phyloP scores from a whole-genome alignment of 1,140 invertebrate genomes.

The Rhyacophila brunnea region DNA sequence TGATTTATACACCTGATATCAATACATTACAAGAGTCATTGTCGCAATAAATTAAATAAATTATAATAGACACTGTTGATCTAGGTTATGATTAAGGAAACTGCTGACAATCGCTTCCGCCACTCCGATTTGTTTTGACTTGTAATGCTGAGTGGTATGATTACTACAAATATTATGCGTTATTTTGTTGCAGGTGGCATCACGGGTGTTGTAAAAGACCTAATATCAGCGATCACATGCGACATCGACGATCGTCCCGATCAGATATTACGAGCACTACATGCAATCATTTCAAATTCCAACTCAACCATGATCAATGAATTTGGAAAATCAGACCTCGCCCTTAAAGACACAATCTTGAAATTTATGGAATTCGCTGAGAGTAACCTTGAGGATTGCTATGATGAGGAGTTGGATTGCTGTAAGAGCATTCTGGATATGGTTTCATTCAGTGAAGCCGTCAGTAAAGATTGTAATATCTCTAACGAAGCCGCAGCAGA shows the following conservation, averaged over 20 bases:
- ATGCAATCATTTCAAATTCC: background rate
- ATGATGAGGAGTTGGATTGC: slow-evolving; percentile 8
- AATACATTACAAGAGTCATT: too few relatives aligned
- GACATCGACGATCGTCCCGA: slow-evolving; percentile 9
- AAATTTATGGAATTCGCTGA: slow-evolving; percentile 28
- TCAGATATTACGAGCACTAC: slow-evolving; percentile 15
- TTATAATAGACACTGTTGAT: too few relatives aligned
- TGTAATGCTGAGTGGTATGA: too few relatives aligned
- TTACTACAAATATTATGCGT: too few relatives aligned
- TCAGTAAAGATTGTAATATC: background rate
- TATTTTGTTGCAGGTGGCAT: background rate
- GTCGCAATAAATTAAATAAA: too few relatives aligned
- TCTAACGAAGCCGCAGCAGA: background rate
- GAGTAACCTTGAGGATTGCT: background rate
- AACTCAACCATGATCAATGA: slow-evolving; percentile 30
- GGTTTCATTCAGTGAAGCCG: background rate
- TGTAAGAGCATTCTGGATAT: slow-evolving; percentile 13
- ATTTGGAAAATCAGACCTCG: slow-evolving; percentile 36
- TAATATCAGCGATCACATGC: slow-evolving; percentile 5
- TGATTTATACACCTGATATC: too few relatives aligned
- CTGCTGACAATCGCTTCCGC: too few relatives aligned
- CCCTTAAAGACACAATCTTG: slow-evolving; percentile 37
- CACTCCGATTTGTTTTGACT: too few relatives aligned
- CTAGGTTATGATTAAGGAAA: too few relatives aligned
- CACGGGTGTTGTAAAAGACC: slow-evolving; percentile 5